A percentile compares a stretch with the other conserved stretches of the same genome.
Evolutionary conservation across 1,140 invertebrate species (phyloP).

Genomic region (Bombus superbus): DNA sequence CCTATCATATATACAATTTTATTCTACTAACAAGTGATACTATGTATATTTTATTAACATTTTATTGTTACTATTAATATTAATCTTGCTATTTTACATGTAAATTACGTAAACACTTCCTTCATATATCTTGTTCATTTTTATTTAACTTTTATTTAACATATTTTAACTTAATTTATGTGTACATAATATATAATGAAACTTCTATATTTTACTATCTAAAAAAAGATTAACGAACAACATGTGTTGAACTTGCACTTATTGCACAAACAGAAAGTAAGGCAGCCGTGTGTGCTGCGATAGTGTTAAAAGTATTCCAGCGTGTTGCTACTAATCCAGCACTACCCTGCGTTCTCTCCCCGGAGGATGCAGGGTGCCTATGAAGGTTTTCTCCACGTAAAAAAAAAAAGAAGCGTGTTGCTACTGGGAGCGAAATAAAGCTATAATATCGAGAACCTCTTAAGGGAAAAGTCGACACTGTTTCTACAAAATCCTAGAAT

Average conservation of each 20-base stretch:
- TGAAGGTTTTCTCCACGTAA: too few species aligned
- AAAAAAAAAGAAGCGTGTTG: too few species aligned
- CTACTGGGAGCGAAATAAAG: too few species aligned
- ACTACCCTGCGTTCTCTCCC: too few species aligned
- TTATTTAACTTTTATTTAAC: not conserved
- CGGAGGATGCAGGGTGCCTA: too few species aligned
- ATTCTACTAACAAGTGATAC: not conserved
- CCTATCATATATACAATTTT: too few species aligned
- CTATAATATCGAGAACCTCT: not conserved
- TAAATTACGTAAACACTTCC: too few species aligned
- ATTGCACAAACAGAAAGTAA: constrained; percentile 21
- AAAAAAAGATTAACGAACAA: not conserved
- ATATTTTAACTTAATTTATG: too few species aligned
- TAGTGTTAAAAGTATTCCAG: not conserved
- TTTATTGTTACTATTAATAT: not conserved
- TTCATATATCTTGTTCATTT: not conserved
- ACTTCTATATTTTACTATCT: constrained; percentile 6
- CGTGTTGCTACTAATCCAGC: too few species aligned
- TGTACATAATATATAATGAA: too few species aligned
- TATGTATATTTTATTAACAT: not conserved
- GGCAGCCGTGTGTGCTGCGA: not conserved
- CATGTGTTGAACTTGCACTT: too few species aligned
- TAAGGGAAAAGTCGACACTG: not conserved
- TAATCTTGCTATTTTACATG: too few species aligned
- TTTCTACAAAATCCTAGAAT: not conserved